phyloP scores from a whole-genome alignment of 1,140 invertebrate genomes.

The Drosophila virilis region DNA sequence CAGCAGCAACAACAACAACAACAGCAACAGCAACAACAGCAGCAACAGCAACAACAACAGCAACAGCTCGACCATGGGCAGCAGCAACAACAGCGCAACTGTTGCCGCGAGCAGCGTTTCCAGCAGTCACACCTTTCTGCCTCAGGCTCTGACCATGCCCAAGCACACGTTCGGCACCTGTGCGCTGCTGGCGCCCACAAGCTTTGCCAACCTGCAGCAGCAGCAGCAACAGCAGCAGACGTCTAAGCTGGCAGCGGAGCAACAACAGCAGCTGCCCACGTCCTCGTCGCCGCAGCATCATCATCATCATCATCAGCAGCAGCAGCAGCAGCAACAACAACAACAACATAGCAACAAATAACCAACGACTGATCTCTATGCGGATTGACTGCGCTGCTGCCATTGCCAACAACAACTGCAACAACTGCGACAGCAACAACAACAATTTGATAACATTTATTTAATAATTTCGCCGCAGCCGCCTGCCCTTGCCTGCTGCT shows the following conservation, averaged over 20 bases:
- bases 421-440: conserved; percentile 12
- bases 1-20: conserved; percentile 10
- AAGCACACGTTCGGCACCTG: conserved; percentile 83
- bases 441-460: background rate
- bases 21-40: background rate
- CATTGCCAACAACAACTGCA: conserved; percentile 46
- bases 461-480: conserved; percentile 13
- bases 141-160: conserved; percentile 58
- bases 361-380: conserved; percentile 82
- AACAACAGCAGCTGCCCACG: conserved; percentile 19
- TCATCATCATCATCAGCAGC: conserved; percentile 51
- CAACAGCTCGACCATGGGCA: conserved; percentile 29
- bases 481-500: conserved; percentile 48
- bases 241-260: conserved; percentile 26
- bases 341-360: conserved; percentile 68
- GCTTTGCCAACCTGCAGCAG: conserved; percentile 66
- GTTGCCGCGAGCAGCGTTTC: conserved; percentile 30
- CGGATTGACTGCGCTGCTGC: conserved; percentile 76
- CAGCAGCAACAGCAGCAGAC: conserved; percentile 35
- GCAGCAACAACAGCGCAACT: conserved; percentile 35
- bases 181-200: conserved; percentile 72
- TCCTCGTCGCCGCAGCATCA: conserved; percentile 31
- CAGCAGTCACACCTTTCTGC: conserved; percentile 39
- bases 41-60: conserved; percentile 20
- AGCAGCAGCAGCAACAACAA: conserved; percentile 17